phyloP scores from a whole-genome alignment of 2,113 vertebrate species.

The Rana temporaria region DNA sequence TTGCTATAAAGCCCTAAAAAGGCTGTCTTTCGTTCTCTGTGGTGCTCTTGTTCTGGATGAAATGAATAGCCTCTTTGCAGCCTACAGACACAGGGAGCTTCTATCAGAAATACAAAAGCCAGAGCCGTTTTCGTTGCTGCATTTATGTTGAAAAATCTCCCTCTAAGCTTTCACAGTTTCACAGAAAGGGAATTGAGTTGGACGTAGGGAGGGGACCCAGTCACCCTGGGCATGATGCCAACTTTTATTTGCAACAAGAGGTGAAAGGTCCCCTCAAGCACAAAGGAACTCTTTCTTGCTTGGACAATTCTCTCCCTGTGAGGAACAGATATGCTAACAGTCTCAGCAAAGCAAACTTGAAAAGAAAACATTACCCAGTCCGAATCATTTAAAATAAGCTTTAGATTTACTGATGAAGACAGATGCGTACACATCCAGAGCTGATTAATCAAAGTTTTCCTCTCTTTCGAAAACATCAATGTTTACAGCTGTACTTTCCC shows the following conservation, averaged over 20 bases:
- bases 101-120: constrained; percentile 61
- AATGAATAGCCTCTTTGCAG: constrained; percentile 43
- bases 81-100: constrained; percentile 42
- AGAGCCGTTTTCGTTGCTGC: constrained; percentile 71
- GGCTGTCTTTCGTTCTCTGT: neutral
- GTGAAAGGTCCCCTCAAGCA: constrained; percentile 68
- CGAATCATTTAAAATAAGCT: constrained; percentile 44
- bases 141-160: constrained; percentile 54
- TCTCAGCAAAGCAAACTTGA: constrained; percentile 54
- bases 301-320: constrained; percentile 66
- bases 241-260: constrained; percentile 66
- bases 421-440: constrained; percentile 33
- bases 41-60: constrained; percentile 35
- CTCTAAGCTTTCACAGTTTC: constrained; percentile 56
- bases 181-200: constrained; percentile 65
- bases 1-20: constrained; percentile 45
- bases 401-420: constrained; percentile 46
- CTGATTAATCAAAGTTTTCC: constrained; percentile 30
- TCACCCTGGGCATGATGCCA: constrained; percentile 61
- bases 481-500: constrained; percentile 15
- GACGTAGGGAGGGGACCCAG: constrained; percentile 57
- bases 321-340: constrained; percentile 50
- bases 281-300: constrained; percentile 68
- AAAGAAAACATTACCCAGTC: constrained; percentile 47
- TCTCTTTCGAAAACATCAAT: constrained; percentile 35